phyloP scores from a whole-genome alignment of 2,888 invertebrate species.

The Lasioglossum lativentre region DNA sequence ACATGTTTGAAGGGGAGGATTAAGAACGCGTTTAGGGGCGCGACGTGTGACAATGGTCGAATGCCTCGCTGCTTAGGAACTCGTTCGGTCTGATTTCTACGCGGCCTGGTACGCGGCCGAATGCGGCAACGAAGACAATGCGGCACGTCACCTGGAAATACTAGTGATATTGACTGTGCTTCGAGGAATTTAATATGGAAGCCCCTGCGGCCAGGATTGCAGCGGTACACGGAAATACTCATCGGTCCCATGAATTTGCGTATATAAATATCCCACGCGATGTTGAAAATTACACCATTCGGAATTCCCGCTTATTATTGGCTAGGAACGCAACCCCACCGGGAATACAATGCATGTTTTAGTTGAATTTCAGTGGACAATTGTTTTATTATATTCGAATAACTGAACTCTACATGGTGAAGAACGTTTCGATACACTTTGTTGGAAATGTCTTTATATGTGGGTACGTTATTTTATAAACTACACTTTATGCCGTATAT shows the following conservation, averaged over 20 bases:
- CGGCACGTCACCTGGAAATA: constrained; percentile 32
- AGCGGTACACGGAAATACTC: not conserved
- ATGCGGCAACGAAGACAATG: not conserved
- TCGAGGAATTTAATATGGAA: constrained; percentile 14
- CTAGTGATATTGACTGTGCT: constrained; percentile 1
- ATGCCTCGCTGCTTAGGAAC: constrained; percentile 31
- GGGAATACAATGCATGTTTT: not conserved
- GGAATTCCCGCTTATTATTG: not conserved
- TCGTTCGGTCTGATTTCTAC: constrained; percentile 39
- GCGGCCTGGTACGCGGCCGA: not conserved
- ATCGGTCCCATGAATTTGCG: not conserved
- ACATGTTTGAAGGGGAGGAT: constrained; percentile 55
- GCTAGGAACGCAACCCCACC: not conserved
- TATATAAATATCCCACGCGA: not conserved
- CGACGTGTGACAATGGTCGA: constrained; percentile 43
- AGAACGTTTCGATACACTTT: no score
- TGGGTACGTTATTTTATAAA: no score
- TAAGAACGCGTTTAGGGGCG: constrained; percentile 53
- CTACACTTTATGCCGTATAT: no score
- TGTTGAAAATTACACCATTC: not conserved
- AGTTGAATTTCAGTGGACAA: not conserved
- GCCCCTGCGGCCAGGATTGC: not conserved
- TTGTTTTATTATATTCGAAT: not conserved
- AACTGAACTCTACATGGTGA: no score
- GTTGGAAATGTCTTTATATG: no score